Evolutionary conservation across 2,888 invertebrate genomes (phyloP).

Genomic region (Abrostola tripartita): DNA sequence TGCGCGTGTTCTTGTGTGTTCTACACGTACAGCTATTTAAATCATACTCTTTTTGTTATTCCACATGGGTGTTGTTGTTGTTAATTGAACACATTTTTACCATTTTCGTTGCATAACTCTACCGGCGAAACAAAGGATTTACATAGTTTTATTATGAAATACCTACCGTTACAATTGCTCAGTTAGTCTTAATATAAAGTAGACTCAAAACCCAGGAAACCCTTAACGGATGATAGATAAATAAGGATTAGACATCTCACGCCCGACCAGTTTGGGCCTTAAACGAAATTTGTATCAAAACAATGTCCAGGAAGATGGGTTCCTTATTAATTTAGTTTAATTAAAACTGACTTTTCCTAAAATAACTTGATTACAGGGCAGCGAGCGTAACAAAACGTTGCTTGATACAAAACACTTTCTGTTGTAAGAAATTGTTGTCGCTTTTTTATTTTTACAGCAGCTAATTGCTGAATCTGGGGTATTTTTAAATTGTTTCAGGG

Average conservation of each 20-base stretch:
- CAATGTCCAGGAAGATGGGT: slow-evolving; percentile 43
- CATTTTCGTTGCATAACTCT: background rate
- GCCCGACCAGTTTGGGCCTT: slow-evolving; percentile 4
- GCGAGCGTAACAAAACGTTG: slow-evolving; percentile 29
- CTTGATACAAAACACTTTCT: slow-evolving; percentile 47
- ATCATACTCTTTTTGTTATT: background rate
- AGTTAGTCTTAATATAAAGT: background rate
- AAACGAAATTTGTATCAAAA: slow-evolving; percentile 48
- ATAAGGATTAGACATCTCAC: background rate
- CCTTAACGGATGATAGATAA: background rate
- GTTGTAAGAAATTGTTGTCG: slow-evolving; percentile 37
- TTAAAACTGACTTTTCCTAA: slow-evolving; percentile 53
- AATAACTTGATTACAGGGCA: slow-evolving; percentile 54
- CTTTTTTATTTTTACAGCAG: slow-evolving; percentile 24
- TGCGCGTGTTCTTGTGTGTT: background rate
- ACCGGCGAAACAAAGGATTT: no score
- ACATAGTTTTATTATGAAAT: no score
- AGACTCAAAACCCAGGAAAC: background rate
- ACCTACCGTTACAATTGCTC: no score
- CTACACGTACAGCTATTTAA: background rate
- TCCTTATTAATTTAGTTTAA: slow-evolving; percentile 56
- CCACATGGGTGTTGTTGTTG: background rate
- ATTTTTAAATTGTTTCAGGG: slow-evolving; percentile 2
- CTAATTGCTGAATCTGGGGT: slow-evolving; percentile 6
- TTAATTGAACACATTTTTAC: background rate